Conservation (phyloP, 2,888 invertebrate genomes). For the Lepidocyrtinus sp. region DNA sequence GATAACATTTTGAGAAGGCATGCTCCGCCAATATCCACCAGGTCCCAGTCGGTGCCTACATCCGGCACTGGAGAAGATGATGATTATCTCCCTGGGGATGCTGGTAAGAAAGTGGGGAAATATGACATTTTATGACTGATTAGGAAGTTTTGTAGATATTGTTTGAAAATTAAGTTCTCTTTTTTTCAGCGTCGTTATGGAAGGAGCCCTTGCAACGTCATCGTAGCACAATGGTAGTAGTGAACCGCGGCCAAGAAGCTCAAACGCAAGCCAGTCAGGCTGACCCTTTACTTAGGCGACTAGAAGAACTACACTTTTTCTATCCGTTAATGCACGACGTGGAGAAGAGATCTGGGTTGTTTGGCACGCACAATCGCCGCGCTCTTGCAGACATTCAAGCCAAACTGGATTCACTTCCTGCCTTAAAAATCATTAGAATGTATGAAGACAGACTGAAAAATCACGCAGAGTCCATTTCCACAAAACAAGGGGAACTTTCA, state of each 20-base stretch:
- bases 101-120: too few relatives aligned
- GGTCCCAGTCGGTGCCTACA: slow-evolving; percentile 31
- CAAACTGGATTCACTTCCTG: slow-evolving; percentile 47
- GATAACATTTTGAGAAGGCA: slow-evolving; percentile 13
- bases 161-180: too few relatives aligned
- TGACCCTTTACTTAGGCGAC: slow-evolving; percentile 59
- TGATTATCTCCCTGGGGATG: too few relatives aligned
- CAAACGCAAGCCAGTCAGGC: background rate
- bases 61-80: background rate
- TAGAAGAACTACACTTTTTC: slow-evolving; percentile 59
- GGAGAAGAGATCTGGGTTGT: slow-evolving; percentile 54
- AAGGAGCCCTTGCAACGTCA: slow-evolving; percentile 27
- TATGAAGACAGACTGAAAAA: slow-evolving; percentile 57
- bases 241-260: slow-evolving; percentile 29
- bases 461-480: slow-evolving; percentile 38
- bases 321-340: slow-evolving; percentile 61
- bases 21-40: slow-evolving; percentile 13
- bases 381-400: slow-evolving; percentile 47
- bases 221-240: slow-evolving; percentile 63
- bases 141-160: too few relatives aligned
- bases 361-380: slow-evolving; percentile 42
- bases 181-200: background rate
- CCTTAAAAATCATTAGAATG: slow-evolving; percentile 54
- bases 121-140: too few relatives aligned
- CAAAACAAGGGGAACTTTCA: slow-evolving; percentile 51